Base-by-base conservation (phyloP, 2,797 vertebrate species). In the Bovichtus variegatus region DNA sequence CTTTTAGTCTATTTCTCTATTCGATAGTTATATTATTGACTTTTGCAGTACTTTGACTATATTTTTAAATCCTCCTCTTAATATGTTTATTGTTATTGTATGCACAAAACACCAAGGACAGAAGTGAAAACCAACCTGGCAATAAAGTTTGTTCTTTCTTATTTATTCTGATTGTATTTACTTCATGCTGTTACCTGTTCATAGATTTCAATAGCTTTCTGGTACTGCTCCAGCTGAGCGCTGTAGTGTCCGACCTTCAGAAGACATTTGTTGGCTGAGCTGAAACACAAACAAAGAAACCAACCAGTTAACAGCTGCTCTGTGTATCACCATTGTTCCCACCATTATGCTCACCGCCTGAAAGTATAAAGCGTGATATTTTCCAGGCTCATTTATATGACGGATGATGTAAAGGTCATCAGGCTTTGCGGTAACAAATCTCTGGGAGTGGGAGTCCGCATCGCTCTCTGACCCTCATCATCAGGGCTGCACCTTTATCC, bases 211-310 rank as follows among this genome's bases (percentile, higher is more conserved):
- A 98, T 94, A 3, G 97, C 97, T 85, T 97, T 98, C 86, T 94
- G 96, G 82, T 98, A 98, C 88, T 97, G 97, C 61, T 98, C 97
- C 93, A 98, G 93, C 92, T 98, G 97, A 0, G 97, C 97, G 0
- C 97, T 96, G 9, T 98, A 98, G 6, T 97, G 95, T 1, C 97
- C 97, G 12, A 98, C 97, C 91, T 98, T 98, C 93, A 98, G 94
- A 27, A 98, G 94, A 92, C 97, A 98, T 91, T 98, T 98, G 93
- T 98, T 98, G 78, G 97, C 97, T 29, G 93, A 95, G 86, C 91
- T 92, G 65, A 82, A 83, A 62, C 40, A 77, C 41, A 74, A 31
- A 76, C 7, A 78, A 25, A 81, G 1, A 67, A 27, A 66, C 2
- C 4, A 1, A 15, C 15, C 27, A 50, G 55, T 67, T 21, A 31